These are phyloP conservation scores for Xiphorhynchus erythropygius DNA, from an alignment of 2,797 vertebrate genomes.

Conservation along the genomic window DNA sequence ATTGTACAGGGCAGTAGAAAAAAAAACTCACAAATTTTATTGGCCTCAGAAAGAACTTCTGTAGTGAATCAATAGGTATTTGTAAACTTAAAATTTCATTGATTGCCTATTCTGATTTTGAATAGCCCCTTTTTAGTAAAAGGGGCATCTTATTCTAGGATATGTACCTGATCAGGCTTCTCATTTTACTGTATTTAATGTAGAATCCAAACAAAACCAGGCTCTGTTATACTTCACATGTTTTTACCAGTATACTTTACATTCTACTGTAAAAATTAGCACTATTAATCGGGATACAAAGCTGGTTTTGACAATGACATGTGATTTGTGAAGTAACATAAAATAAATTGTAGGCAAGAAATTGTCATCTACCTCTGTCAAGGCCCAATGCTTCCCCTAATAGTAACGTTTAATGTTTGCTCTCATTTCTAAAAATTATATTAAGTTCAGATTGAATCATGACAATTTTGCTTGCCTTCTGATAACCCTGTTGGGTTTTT, in stretches of 20 bases:
- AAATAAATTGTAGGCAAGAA: background rate
- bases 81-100: background rate
- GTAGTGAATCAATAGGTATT: background rate
- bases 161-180: background rate
- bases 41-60: background rate
- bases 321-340: background rate
- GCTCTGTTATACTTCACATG: background rate
- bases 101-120: background rate
- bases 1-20: background rate
- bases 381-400: background rate
- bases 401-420: background rate
- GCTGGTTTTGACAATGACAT: background rate
- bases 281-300: background rate
- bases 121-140: background rate
- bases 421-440: background rate
- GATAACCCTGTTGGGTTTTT: background rate
- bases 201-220: background rate
- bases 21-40: background rate
- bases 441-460: background rate
- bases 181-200: background rate
- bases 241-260: background rate
- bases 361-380: background rate
- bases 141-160: background rate
- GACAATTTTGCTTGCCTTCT: background rate
- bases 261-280: background rate